Conservation (phyloP, 2,888 invertebrate genomes). For the Zaprionus obscuricornis region DNA sequence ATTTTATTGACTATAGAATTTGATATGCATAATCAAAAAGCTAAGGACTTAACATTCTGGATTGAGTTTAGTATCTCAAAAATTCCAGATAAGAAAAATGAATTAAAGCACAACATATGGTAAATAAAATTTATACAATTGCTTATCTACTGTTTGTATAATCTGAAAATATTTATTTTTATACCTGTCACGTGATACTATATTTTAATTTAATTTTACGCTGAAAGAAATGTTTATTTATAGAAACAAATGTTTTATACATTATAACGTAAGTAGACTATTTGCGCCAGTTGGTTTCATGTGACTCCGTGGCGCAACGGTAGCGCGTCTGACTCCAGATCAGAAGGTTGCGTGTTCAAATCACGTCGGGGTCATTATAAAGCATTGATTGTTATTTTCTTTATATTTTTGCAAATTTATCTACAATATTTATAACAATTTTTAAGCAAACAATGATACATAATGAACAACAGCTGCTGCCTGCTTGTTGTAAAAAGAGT, state of each 20-base stretch:
- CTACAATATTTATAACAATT: not conserved
- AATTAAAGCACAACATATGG: too few species aligned
- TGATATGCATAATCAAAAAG: not conserved
- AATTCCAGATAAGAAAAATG: conserved; percentile 4
- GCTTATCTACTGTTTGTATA: too few species aligned
- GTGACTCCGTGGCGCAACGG: conserved; percentile 72
- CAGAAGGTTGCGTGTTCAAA: conserved; percentile 76
- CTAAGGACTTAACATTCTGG: too few species aligned
- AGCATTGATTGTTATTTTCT: not conserved
- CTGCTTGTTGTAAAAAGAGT: not conserved
- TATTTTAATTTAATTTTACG: not conserved
- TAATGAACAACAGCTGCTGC: not conserved
- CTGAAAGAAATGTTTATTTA: not conserved
- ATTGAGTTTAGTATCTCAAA: too few species aligned
- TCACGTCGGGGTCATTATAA: conserved; percentile 68
- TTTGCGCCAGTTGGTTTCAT: not conserved
- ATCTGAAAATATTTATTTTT: conserved; percentile 8
- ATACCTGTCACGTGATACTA: not conserved
- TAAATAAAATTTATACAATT: not conserved
- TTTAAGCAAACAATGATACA: not conserved
- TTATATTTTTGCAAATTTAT: conserved; percentile 4
- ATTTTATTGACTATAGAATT: not conserved
- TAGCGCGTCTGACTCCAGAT: conserved; percentile 74
- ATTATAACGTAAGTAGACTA: conserved; percentile 11
- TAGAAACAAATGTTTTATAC: too few species aligned